Base-by-base conservation (phyloP, 2,797 vertebrate species). In the Bothrops alternatus region DNA sequence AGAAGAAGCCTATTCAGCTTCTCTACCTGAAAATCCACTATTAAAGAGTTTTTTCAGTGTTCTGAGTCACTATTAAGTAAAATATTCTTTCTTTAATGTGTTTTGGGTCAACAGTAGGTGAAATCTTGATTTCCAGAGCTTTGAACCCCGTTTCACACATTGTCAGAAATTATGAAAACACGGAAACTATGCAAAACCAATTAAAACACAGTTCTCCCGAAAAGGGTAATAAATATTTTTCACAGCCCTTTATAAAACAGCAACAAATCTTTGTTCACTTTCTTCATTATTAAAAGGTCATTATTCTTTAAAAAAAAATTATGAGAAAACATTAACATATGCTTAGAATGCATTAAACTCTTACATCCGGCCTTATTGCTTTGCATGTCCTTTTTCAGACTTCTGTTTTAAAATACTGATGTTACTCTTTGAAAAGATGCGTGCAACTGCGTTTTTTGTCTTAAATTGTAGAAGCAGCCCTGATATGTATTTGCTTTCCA, bases 101-200 rank as follows among this genome's bases (percentile, higher is more conserved):
- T 20, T 42, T 78, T 23, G 32, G 18, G 18, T 78, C 69, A 78
- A 78, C 69, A 4, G 18, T 26, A 56, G 28, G 25, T 47, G 55
- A 82, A 90, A 90, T 53, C 14, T 18, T n/a, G 20, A 57, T 47
- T 78, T 65, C 42, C 2, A 82, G 42, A 56, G 42, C 58, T 89
- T 92, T 92, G 26, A 47, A 73, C 47, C 57, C 57, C 8, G 3
- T 23, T 89, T 82, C 37, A 63, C 26, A 32, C 1, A 20, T 56
- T 55, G 25, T 89, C 73, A 63, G 20, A 37, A 85, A 89, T 89
- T 89, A 82, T 57, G 91, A 86, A 32, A 93, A 95, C 18, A 91
- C 2, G 90, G 50, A 93, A 94, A 91, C 92, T 10, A 93, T 92
- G 6, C 32, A n/a, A 85, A 85, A 57, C 10, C 25, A 28, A n/a